Base-by-base conservation (phyloP, 2,797 vertebrate species). In the Cacajao melanocephalus region DNA sequence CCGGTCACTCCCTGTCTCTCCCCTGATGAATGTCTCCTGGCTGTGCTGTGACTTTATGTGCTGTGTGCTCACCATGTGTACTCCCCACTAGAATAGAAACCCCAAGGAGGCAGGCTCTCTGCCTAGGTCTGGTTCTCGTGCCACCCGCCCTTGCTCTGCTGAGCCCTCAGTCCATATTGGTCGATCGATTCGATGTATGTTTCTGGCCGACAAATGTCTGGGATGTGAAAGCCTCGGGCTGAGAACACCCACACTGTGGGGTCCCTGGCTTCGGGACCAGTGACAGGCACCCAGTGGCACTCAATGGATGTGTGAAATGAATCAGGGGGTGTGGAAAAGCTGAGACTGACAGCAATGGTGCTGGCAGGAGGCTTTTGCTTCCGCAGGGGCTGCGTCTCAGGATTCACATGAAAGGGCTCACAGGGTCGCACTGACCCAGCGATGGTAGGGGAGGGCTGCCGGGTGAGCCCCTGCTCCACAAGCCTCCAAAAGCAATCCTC, bases 1-100 rank as follows among this genome's bases (percentile, higher is more conserved):
- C 10, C 2, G 5, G 8, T 26, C 24, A 9, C 61, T 44, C 61
- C 14, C n/a, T 0, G 0, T 0, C 44, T 48, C 19, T 5, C 30
- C 26, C 17, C 2, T 13, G 3, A 12, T 17, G 7, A 15, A 7
- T 39, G 22, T 36, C 20, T 26, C 46, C 20, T 3, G 20, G 10
- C 2, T 4, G 0, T 7, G 11, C 14, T 10, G 15, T 20, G 28
- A 26, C 1, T 7, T 13, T 2, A 52, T 2, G 67, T 3, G 79
- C 20, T 20, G 17, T 15, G 19, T 1, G 64, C 13, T 57, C 39
- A 10, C 41, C 1, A 8, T 0, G 46, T 22, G 12, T 11, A 20
- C 36, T 24, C n/a, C 17, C 33, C 3, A 8, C 70, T 14, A 1
- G 28, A 44, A 41, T 6, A 12, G 41, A 73, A 39, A 44, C 33